Evolutionary conservation across 2,113 vertebrate genomes (phyloP), one percentile per base, ranked within the genome.

Genomic region (Ochotona princeps): DNA sequence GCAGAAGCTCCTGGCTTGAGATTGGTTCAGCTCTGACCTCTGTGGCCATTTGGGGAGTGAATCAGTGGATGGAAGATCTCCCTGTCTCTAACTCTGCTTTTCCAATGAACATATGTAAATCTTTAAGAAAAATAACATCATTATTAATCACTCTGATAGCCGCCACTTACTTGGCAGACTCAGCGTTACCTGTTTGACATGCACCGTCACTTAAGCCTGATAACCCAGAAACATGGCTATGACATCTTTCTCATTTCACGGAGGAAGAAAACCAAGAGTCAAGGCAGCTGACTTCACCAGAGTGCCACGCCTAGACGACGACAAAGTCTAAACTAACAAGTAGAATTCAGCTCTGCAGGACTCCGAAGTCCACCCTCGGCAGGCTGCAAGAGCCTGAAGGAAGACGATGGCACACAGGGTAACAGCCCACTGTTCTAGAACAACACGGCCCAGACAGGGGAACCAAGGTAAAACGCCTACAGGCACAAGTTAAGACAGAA

Each of bases 241-340:
- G 60, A 44, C 76, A 35, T 83, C 78, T 92, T 85, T n/a, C 21
- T n/a, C 14, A 61, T 89, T 78, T 86, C 54, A 83, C 12, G 93
- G 30, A 84, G 67, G 76, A 67, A 83, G 28, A 87, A 91, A 90
- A 65, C 44, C 54, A 90, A 78, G 15, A 81, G 47, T 61, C 35
- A 88, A 44, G 14, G 78, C 85, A 93, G 79, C 67, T 94, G 89
- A 67, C 47, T 86, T 86, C 89, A 93, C 76, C 38, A 87, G n/a
- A 38, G 10, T 75, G 32, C 88, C 15, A 84, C 23, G 38, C 25
- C 17, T 78, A 63, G 61, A 44, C 94, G 81, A 89, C 1, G 63
- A 79, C n/a, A 72, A 87, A 70, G 83, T 65, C 32, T 80, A 80
- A 92, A 54, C 38, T 87, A 87, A 92, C 26, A 83, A 20, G 20